Evolutionary conservation across 2,888 invertebrate species (phyloP).

Genomic region (Colostygia pectinataria): DNA sequence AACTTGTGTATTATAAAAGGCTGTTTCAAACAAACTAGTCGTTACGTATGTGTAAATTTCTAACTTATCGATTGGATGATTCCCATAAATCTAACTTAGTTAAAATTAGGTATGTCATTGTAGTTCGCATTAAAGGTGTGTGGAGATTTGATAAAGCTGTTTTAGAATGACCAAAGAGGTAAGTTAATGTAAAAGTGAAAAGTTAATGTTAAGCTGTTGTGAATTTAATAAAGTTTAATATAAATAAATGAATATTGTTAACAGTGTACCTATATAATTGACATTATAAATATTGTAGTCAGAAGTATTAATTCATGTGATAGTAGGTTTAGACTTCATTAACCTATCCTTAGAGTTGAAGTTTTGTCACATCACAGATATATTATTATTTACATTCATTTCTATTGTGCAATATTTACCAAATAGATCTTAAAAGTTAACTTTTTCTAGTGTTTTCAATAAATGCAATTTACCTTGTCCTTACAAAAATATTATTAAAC

Average conservation of each 20-base stretch:
- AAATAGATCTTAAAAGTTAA: not conserved
- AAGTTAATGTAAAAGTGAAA: conserved; percentile 46
- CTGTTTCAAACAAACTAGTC: conserved; percentile 65
- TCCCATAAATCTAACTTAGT: conserved; percentile 38
- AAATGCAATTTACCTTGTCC: too few species aligned
- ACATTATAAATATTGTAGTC: conserved; percentile 58
- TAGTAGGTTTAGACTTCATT: conserved; percentile 64
- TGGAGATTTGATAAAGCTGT: conserved; percentile 27
- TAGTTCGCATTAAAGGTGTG: not conserved
- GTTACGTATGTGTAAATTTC: conserved; percentile 51
- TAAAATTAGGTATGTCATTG: conserved; percentile 23
- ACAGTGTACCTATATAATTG: conserved; percentile 50
- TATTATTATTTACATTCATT: not conserved
- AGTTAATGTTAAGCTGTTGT: conserved; percentile 60
- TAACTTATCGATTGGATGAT: conserved; percentile 44
- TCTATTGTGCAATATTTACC: conserved; percentile 9
- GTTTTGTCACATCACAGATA: conserved; percentile 21
- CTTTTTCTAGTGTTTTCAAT: not conserved
- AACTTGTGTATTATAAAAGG: conserved; percentile 54
- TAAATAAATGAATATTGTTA: conserved; percentile 52
- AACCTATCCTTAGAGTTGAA: conserved; percentile 27
- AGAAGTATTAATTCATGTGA: conserved; percentile 79
- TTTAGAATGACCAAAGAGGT: conserved; percentile 75
- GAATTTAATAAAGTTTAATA: conserved; percentile 58
- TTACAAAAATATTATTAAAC: too few species aligned